These are phyloP conservation scores for Halichoeres trimaculatus DNA, from an alignment of 2,113 vertebrate genomes.

Conservation along the genomic window DNA sequence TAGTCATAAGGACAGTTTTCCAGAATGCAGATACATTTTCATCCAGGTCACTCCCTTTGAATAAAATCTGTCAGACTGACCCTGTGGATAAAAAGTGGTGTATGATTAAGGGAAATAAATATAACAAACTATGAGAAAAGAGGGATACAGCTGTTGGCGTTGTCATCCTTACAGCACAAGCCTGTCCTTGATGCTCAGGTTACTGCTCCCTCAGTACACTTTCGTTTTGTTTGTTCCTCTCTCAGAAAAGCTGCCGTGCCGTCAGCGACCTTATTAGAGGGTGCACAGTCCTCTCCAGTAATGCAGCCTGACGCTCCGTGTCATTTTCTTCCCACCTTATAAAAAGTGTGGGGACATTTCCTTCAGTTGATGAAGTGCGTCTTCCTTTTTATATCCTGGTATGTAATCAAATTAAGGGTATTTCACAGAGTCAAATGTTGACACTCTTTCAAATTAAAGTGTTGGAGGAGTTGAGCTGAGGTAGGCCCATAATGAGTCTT, in stretches of 20 bases:
- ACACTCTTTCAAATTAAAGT: conserved; percentile 6
- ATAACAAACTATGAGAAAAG: conserved; percentile 46
- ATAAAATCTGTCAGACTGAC: conserved; percentile 26
- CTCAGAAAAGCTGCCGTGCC: conserved; percentile 30
- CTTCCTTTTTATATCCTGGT: not conserved
- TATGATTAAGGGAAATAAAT: conserved; percentile 50
- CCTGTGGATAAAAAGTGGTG: conserved; percentile 18
- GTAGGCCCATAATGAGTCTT: not conserved
- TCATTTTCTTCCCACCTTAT: conserved; percentile 46
- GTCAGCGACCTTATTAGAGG: conserved; percentile 53
- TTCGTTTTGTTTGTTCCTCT: conserved; percentile 20
- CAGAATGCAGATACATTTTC: conserved; percentile 22
- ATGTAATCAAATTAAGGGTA: conserved; percentile 19
- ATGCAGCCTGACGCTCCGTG: conserved; percentile 35
- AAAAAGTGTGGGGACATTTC: conserved; percentile 32
- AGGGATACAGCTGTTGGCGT: conserved; percentile 16
- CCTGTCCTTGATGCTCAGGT: conserved; percentile 39
- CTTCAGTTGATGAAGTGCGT: not conserved
- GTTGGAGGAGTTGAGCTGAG: not conserved
- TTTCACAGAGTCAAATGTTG: conserved; percentile 13
- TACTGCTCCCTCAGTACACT: conserved; percentile 29
- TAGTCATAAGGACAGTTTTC: conserved; percentile 14
- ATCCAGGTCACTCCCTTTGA: conserved; percentile 29
- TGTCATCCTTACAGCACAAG: conserved; percentile 25
- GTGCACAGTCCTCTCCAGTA: conserved; percentile 22